Evolutionary conservation across 2,113 vertebrate genomes (phyloP).

Genomic region (Fregetta grallaria): DNA sequence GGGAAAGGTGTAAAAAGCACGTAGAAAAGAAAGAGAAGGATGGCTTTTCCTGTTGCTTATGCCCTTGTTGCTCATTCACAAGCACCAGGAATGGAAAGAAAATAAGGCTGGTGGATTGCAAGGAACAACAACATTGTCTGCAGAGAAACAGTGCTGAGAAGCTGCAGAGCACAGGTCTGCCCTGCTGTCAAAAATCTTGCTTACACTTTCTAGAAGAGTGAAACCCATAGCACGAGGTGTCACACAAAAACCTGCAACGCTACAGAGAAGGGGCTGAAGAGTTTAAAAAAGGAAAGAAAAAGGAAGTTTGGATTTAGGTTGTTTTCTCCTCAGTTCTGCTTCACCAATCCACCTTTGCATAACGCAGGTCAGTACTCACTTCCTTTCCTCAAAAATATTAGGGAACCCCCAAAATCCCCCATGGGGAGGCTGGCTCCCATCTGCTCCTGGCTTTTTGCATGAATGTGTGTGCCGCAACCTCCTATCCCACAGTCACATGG

Average conservation of each 20-base stretch:
- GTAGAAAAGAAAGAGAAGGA: neutral
- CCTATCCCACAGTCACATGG: neutral
- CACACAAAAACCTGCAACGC: neutral
- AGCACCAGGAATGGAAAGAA: neutral
- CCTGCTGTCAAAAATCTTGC: neutral
- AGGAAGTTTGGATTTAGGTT: neutral
- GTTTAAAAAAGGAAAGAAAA: neutral
- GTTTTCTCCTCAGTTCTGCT: neutral
- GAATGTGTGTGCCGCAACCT: fast-evolving
- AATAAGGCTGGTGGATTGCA: neutral
- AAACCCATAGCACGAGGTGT: neutral
- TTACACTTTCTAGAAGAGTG: neutral
- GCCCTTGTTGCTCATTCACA: neutral
- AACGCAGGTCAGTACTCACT: neutral
- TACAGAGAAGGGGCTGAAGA: neutral
- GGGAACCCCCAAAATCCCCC: neutral
- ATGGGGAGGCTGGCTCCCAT: fast-evolving
- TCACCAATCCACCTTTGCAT: neutral
- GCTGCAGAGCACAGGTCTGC: neutral
- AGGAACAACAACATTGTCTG: fast-evolving
- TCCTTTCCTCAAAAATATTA: neutral
- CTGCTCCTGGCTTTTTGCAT: neutral
- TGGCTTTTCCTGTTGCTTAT: neutral
- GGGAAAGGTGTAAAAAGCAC: neutral
- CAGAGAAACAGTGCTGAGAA: neutral